phyloP scores from a whole-genome alignment of 2,888 invertebrate genomes.

The Gryllus longicercus region DNA sequence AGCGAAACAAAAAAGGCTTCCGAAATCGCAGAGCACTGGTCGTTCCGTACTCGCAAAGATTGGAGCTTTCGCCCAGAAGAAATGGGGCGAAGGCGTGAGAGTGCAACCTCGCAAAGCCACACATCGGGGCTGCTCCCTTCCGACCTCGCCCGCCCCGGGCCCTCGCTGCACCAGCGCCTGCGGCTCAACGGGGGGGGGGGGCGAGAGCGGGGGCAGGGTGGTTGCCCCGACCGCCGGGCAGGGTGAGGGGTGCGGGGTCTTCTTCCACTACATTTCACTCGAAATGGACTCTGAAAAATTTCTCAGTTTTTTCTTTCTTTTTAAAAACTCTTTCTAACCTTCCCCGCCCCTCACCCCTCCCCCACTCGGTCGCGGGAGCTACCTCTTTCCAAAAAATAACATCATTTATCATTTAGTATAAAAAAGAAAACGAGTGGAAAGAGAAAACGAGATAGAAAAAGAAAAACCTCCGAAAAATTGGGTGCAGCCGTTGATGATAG shows the following conservation, averaged over 20 bases:
- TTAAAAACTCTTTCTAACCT: constrained; percentile 25
- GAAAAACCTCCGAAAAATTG: constrained; percentile 27
- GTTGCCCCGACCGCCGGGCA: not conserved
- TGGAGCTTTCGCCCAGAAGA: too few species aligned
- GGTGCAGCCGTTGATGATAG: constrained; percentile 31
- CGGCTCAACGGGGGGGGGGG: too few species aligned
- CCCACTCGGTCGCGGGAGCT: not conserved
- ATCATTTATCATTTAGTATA: constrained; percentile 34
- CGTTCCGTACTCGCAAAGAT: too few species aligned
- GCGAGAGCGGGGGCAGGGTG: too few species aligned
- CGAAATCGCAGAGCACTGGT: too few species aligned
- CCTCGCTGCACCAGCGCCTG: too few species aligned
- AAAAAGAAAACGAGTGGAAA: constrained; percentile 31
- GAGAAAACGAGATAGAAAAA: constrained; percentile 31
- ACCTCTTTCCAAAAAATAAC: constrained; percentile 26
- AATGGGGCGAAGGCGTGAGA: not conserved
- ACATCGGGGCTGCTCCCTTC: not conserved
- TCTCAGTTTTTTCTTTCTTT: constrained; percentile 29
- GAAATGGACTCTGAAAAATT: constrained; percentile 35
- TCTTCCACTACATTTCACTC: constrained; percentile 36
- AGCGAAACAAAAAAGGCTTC: too few species aligned
- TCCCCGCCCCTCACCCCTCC: too few species aligned
- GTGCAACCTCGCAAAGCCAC: constrained; percentile 22
- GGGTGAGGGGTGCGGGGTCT: constrained; percentile 22
- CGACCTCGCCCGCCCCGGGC: too few species aligned